Percentiles rank a stretch among this genome's conserved stretches.
These are phyloP conservation scores for Tetrao urogallus DNA, from an alignment of 2,113 vertebrate genomes.

Conservation along the genomic window DNA sequence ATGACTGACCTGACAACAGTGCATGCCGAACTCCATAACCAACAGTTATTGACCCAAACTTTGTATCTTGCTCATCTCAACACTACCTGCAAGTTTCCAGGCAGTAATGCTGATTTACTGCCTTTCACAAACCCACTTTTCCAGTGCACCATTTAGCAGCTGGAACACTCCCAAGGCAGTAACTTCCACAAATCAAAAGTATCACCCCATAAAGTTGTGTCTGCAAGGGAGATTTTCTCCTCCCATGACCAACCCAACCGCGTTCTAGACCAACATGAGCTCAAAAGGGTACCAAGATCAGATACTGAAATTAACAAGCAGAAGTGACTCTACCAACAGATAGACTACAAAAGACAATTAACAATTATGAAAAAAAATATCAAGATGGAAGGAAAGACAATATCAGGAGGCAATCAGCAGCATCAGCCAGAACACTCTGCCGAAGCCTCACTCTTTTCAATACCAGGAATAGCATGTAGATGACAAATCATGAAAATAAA, in stretches of 20 bases:
- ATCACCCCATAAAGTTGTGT: rapidly evolving
- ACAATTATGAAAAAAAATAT: not conserved
- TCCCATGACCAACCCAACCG: not conserved
- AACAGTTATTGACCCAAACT: not conserved
- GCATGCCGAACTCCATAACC: not conserved
- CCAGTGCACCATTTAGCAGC: not conserved
- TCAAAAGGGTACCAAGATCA: not conserved
- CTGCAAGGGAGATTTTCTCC: not conserved
- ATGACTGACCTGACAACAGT: not conserved
- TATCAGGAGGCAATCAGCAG: not conserved
- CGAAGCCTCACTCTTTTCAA: not conserved
- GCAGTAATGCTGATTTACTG: not conserved
- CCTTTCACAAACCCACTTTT: not conserved
- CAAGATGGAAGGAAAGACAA: not conserved
- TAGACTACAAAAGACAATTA: not conserved
- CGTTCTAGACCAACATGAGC: not conserved
- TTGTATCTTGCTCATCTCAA: not conserved
- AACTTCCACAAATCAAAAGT: not conserved
- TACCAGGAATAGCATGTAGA: not conserved
- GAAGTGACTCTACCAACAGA: not conserved
- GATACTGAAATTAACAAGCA: not conserved
- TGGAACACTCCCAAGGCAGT: not conserved
- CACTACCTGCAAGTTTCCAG: not conserved
- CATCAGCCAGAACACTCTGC: not conserved
- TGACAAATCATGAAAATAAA: not conserved